Evolutionary conservation across 1,140 invertebrate genomes (phyloP).

Genomic region (Papilio polyxenes): DNA sequence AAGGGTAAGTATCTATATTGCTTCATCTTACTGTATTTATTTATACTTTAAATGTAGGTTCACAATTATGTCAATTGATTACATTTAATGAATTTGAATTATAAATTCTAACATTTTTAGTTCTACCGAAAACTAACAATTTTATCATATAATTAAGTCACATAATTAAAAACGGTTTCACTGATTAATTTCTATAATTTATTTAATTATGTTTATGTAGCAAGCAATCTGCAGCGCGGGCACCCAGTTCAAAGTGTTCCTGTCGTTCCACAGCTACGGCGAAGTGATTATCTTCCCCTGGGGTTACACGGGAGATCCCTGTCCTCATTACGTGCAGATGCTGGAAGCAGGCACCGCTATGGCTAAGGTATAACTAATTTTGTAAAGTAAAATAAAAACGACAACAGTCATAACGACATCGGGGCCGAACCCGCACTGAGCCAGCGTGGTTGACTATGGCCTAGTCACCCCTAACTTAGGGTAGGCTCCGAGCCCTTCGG

Average conservation of each 20-base stretch:
- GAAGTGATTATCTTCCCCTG: conserved; percentile 93
- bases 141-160: no score
- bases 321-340: conserved; percentile 87
- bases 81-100: no score
- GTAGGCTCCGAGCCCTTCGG: no score
- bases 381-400: neutral
- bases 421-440: no score
- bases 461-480: no score
- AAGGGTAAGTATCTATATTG: conserved; percentile 77
- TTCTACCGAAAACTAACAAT: no score
- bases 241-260: conserved; percentile 85
- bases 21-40: neutral
- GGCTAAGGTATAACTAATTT: conserved; percentile 59
- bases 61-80: neutral
- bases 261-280: conserved; percentile 93
- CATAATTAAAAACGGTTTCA: no score
- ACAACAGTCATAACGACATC: no score
- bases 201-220: conserved; percentile 57
- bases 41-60: neutral
- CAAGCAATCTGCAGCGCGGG: conserved; percentile 77
- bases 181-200: neutral
- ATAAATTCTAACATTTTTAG: no score
- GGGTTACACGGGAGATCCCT: conserved; percentile 87
- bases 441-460: no score
- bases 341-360: conserved; percentile 70